Evolutionary conservation across 1,140 invertebrate genomes (phyloP).

Genomic region (Dreissena polymorpha): DNA sequence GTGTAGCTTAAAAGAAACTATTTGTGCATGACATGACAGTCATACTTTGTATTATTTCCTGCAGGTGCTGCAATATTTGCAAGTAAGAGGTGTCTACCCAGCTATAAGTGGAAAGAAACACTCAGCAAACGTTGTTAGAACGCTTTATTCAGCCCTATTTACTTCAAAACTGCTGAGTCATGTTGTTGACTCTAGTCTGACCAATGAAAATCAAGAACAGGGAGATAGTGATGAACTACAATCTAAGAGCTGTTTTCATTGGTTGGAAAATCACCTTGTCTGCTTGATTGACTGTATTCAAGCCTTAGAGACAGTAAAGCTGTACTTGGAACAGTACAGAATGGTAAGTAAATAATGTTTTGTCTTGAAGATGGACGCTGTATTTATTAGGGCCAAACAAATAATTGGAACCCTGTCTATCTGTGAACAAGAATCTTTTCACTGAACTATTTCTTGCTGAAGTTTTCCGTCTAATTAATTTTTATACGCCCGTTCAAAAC

Average conservation of each 20-base stretch:
- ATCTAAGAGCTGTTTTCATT: background rate
- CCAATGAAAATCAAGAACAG: constrained; percentile 6
- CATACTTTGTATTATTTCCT: constrained; percentile 10
- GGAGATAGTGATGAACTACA: constrained; percentile 8
- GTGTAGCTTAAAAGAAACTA: too few species aligned
- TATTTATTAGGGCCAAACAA: too few species aligned
- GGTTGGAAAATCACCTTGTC: background rate
- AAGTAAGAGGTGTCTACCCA: constrained; percentile 44
- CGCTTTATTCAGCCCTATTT: constrained; percentile 37
- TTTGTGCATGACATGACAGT: too few species aligned
- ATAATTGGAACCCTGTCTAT: too few species aligned
- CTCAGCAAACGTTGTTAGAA: background rate
- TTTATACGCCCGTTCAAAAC: too few species aligned
- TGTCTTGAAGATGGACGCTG: background rate
- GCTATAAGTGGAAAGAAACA: background rate
- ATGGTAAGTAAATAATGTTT: constrained; percentile 7
- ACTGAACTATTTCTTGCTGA: too few species aligned
- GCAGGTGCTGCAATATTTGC: constrained; percentile 49
- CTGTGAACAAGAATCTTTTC: too few species aligned
- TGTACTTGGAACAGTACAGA: constrained; percentile 9
- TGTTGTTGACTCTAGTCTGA: background rate
- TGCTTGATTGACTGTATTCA: constrained; percentile 27
- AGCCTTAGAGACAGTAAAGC: background rate
- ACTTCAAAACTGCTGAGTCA: constrained; percentile 30
- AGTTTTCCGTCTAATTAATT: too few species aligned